phyloP scores from a whole-genome alignment of 2,113 vertebrate genomes.

The Apeltes quadracus region DNA sequence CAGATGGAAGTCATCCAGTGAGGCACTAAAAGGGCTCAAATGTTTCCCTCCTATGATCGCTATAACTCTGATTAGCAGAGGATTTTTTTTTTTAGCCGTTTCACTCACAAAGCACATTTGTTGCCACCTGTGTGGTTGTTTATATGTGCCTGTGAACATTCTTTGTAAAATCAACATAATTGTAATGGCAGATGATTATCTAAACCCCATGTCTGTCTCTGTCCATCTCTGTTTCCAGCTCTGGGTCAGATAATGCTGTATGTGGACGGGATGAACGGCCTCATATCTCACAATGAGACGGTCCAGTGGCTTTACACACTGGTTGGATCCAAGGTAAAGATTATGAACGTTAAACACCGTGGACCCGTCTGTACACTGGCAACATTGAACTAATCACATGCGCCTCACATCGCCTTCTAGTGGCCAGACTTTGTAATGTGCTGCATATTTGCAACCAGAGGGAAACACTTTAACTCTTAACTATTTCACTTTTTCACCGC shows the following conservation, averaged over 20 bases:
- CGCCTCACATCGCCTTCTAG: constrained; percentile 59
- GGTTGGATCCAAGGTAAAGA: constrained; percentile 93
- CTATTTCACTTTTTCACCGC: neutral
- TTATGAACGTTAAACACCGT: neutral
- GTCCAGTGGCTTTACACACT: constrained; percentile 96
- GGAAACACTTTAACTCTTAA: neutral
- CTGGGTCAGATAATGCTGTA: constrained; percentile 98
- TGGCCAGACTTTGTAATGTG: constrained; percentile 46
- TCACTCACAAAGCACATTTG: neutral
- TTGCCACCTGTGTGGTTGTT: neutral
- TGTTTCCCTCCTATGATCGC: constrained; percentile 42
- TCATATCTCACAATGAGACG: constrained; percentile 94
- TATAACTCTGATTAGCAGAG: neutral
- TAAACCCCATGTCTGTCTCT: neutral
- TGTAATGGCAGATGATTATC: constrained; percentile 31
- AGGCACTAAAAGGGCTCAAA: constrained; percentile 48
- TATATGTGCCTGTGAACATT: neutral
- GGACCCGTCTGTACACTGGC: constrained; percentile 17
- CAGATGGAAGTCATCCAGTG: constrained; percentile 73
- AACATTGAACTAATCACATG: constrained; percentile 2
- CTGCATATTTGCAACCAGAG: constrained; percentile 8
- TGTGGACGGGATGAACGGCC: constrained; percentile 98
- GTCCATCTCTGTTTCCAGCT: constrained; percentile 75
- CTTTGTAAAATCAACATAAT: neutral
- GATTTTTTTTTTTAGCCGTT: constrained; percentile 6